A percentile compares a stretch with the other conserved stretches of the same genome.
phyloP scores from a whole-genome alignment of 2,113 vertebrate species.

The Poeciliopsis occidentalis region DNA sequence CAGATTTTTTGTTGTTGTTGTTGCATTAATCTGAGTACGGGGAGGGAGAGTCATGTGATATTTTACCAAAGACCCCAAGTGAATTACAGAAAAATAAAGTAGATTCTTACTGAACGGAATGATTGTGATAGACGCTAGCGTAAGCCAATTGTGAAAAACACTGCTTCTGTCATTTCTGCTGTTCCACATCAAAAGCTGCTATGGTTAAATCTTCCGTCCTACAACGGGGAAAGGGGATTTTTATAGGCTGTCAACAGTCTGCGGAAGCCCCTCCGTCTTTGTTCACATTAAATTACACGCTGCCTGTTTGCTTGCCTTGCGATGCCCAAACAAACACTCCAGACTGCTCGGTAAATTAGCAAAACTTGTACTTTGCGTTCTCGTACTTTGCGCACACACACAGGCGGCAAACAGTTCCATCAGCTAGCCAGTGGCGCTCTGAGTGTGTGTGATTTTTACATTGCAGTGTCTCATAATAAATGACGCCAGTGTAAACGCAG shows the following conservation, averaged over 20 bases:
- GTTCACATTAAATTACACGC: constrained; percentile 59
- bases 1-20: neutral
- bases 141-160: neutral
- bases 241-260: constrained; percentile 46
- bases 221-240: constrained; percentile 33
- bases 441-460: constrained; percentile 52
- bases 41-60: neutral
- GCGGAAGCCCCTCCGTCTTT: constrained; percentile 47
- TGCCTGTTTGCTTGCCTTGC: constrained; percentile 50
- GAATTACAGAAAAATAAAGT: neutral
- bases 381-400: constrained; percentile 43
- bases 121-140: constrained; percentile 3
- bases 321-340: constrained; percentile 72
- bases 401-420: constrained; percentile 63
- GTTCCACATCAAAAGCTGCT: constrained; percentile 14
- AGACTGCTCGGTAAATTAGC: constrained; percentile 62
- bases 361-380: constrained; percentile 41
- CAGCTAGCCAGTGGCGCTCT: constrained; percentile 39
- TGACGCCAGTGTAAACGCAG: constrained; percentile 15
- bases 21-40: neutral
- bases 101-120: neutral
- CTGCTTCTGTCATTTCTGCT: neutral
- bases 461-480: constrained; percentile 58
- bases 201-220: constrained; percentile 13
- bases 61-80: neutral